These are phyloP conservation scores for Atrina japonica DNA, from an alignment of 2,888 invertebrate species.

Conservation along the genomic window DNA sequence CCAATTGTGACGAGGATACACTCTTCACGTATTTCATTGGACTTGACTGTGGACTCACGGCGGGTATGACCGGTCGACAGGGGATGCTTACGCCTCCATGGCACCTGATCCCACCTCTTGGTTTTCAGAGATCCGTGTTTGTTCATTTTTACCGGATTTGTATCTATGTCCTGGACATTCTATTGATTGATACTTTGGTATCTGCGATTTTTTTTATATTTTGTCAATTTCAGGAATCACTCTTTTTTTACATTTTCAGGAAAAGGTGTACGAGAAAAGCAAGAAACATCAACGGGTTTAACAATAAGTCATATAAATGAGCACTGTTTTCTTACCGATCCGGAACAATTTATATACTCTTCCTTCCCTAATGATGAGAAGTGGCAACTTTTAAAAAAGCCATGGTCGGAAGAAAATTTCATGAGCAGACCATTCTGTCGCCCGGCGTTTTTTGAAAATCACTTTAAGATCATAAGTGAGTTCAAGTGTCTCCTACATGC, in stretches of 20 bases:
- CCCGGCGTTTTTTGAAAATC: slow-evolving; percentile 29
- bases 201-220: no score
- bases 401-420: slow-evolving; percentile 34
- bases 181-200: no score
- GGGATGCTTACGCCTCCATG: no score
- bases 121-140: neutral
- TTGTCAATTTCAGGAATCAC: neutral
- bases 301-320: slow-evolving; percentile 35
- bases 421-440: slow-evolving; percentile 29
- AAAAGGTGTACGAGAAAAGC: slow-evolving; percentile 25
- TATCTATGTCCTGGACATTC: no score
- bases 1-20: no score
- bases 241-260: no score
- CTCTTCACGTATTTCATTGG: no score
- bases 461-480: slow-evolving; percentile 25
- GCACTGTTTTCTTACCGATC: slow-evolving; percentile 47
- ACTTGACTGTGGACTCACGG: no score
- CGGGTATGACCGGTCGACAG: no score
- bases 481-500: slow-evolving; percentile 21
- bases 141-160: no score
- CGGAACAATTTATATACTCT: slow-evolving; percentile 37
- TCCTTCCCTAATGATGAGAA: slow-evolving; percentile 27
- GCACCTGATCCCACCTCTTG: neutral
- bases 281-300: slow-evolving; percentile 25
- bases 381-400: slow-evolving; percentile 40